Evolutionary conservation across 2,797 vertebrate species (phyloP).

Genomic region (Discoglossus pictus): DNA sequence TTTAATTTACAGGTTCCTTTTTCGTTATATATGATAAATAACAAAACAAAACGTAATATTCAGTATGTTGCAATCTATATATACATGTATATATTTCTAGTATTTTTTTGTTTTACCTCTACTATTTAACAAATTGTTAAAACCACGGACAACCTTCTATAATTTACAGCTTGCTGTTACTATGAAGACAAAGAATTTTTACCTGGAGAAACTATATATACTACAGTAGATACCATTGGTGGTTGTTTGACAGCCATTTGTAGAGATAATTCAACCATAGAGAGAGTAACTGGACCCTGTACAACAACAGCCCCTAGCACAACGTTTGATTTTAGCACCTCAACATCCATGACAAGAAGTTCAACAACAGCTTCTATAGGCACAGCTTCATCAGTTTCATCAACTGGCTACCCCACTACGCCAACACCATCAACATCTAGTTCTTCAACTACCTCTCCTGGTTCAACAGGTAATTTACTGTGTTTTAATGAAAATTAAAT

Average conservation of each 20-base stretch:
- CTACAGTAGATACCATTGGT: conserved; percentile 68
- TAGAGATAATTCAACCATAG: conserved; percentile 60
- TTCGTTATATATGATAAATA: background rate
- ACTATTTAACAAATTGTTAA: too few species aligned
- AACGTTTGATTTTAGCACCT: conserved; percentile 22
- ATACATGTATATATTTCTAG: background rate
- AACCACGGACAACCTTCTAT: too few species aligned
- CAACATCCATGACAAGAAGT: too few species aligned
- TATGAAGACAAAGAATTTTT: conserved; percentile 65
- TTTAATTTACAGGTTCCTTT: too few species aligned
- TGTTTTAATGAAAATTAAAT: conserved; percentile 23
- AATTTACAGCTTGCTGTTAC: conserved; percentile 67
- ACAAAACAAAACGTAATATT: too few species aligned
- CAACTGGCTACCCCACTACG: background rate
- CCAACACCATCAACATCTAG: background rate
- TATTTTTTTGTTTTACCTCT: background rate
- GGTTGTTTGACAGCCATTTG: conserved; percentile 69
- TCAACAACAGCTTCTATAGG: too few species aligned
- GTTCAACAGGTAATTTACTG: background rate
- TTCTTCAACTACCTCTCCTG: background rate
- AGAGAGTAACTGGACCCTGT: conserved; percentile 56
- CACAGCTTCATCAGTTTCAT: background rate
- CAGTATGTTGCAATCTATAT: background rate
- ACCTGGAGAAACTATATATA: conserved; percentile 68
- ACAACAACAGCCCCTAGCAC: background rate